These are phyloP conservation scores for Microplitis manilae DNA, from an alignment of 2,888 invertebrate species.

Conservation along the genomic window DNA sequence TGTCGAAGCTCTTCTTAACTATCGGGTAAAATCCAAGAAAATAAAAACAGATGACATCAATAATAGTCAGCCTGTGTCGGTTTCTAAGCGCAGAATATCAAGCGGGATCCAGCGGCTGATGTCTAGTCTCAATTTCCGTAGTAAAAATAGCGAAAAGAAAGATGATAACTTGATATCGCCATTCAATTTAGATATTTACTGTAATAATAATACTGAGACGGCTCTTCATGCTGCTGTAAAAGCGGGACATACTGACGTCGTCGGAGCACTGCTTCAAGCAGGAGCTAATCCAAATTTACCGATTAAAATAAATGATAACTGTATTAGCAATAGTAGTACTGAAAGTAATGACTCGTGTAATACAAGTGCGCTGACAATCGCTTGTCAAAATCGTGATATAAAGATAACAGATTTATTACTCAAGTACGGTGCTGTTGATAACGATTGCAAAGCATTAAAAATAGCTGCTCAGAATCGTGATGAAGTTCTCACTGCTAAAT, in stretches of 20 bases:
- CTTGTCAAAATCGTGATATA: conserved; percentile 79
- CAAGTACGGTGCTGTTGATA: conserved; percentile 88
- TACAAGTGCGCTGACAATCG: conserved; percentile 79
- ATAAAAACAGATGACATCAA: conserved; percentile 72
- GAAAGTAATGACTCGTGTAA: conserved; percentile 70
- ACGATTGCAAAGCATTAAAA: conserved; percentile 85
- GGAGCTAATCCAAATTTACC: conserved; percentile 88
- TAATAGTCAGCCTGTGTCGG: conserved; percentile 60
- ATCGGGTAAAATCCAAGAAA: conserved; percentile 77
- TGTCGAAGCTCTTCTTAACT: conserved; percentile 83
- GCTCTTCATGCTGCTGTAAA: conserved; percentile 88
- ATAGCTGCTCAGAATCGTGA: conserved; percentile 84
- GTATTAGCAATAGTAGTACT: conserved; percentile 47
- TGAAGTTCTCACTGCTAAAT: conserved; percentile 82
- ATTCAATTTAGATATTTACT: conserved; percentile 81
- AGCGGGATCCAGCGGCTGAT: conserved; percentile 92
- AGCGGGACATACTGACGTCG: conserved; percentile 82
- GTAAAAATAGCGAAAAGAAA: conserved; percentile 72
- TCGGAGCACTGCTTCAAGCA: conserved; percentile 79
- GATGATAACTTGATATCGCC: conserved; percentile 77
- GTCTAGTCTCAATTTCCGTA: conserved; percentile 82
- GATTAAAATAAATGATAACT: conserved; percentile 73
- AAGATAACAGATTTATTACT: conserved; percentile 85
- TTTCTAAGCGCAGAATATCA: conserved; percentile 81
- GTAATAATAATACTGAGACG: conserved; percentile 85